Evolutionary conservation across 2,888 invertebrate genomes (phyloP).

Genomic region (Alloscopus bannaensis): DNA sequence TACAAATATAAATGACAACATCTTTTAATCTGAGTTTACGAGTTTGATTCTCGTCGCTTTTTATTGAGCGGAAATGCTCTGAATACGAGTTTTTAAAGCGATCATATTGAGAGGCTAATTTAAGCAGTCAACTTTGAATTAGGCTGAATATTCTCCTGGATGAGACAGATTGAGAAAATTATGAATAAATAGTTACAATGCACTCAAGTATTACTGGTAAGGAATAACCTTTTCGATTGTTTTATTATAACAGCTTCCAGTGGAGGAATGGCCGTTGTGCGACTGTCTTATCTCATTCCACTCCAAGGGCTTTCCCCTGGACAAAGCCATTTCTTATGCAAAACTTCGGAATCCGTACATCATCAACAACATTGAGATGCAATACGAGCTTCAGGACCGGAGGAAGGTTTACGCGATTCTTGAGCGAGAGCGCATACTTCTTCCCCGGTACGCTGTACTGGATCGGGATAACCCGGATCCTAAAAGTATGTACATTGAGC

Average conservation of each 20-base stretch:
- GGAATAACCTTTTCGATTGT: no score
- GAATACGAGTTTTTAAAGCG: no score
- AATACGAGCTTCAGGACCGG: constrained; percentile 92
- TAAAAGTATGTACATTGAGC: constrained; percentile 81
- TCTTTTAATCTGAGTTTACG: no score
- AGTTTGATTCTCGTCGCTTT: no score
- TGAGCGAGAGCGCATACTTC: constrained; percentile 95
- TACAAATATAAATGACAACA: no score
- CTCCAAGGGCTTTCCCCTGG: constrained; percentile 98
- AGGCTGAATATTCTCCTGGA: no score
- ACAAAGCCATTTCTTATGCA: constrained; percentile 98
- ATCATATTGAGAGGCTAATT: no score
- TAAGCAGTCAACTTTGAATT: no score
- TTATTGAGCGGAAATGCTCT: no score
- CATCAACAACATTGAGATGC: constrained; percentile 98
- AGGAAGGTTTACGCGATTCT: constrained; percentile 96
- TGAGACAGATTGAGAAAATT: no score
- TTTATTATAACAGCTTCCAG: constrained; percentile 84
- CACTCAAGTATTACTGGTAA: no score
- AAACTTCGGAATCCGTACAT: constrained; percentile 95
- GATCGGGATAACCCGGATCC: constrained; percentile 95
- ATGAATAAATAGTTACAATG: no score
- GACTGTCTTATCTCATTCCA: constrained; percentile 99
- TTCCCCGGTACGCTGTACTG: constrained; percentile 97
- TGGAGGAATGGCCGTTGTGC: constrained; percentile 98